Evolutionary conservation across 2,888 invertebrate genomes (phyloP).

Genomic region (Brachyptera risi): DNA sequence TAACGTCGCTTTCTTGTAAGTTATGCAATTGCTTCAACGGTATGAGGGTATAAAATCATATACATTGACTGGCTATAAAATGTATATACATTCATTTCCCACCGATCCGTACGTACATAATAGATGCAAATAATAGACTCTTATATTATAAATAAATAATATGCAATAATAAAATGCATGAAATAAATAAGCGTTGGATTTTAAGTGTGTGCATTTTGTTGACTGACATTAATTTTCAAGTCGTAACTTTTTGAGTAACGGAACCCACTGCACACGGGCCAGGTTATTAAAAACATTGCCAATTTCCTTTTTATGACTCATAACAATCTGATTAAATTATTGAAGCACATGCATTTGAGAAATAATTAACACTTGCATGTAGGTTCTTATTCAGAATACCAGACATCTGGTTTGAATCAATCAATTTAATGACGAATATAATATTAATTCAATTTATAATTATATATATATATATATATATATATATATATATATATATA

Average conservation of each 20-base stretch:
- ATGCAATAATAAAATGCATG: slow-evolving; percentile 1
- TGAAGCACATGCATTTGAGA: too few relatives aligned
- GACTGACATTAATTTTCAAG: neutral
- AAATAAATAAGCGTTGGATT: neutral
- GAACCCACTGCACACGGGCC: neutral
- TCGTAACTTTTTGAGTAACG: neutral
- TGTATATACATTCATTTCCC: neutral
- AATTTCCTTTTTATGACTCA: too few relatives aligned
- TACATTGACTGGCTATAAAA: neutral
- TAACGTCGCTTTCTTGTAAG: neutral
- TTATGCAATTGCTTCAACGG: neutral
- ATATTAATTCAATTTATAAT: too few relatives aligned
- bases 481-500: too few relatives aligned
- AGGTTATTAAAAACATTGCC: too few relatives aligned
- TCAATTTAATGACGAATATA: too few relatives aligned
- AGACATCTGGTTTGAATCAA: too few relatives aligned
- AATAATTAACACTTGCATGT: too few relatives aligned
- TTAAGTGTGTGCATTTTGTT: neutral
- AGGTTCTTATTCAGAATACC: too few relatives aligned
- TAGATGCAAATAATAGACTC: neutral
- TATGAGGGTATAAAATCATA: neutral
- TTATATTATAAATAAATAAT: neutral
- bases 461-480: too few relatives aligned
- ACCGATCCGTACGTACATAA: neutral
- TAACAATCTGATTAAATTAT: too few relatives aligned